phyloP scores from a whole-genome alignment of 2,888 invertebrate species.

The Torymus tubicola region DNA sequence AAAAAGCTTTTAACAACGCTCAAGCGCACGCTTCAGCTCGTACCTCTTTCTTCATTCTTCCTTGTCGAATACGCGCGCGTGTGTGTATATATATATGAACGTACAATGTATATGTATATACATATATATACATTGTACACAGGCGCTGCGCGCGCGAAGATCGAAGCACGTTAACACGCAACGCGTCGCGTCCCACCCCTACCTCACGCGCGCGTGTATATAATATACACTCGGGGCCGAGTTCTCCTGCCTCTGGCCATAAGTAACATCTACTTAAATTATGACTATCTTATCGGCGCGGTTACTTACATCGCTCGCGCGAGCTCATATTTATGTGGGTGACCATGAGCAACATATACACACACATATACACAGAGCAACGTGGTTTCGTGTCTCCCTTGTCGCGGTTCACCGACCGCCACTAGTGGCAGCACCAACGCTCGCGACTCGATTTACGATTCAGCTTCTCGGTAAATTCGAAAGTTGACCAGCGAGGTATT shows the following conservation, averaged over 20 bases:
- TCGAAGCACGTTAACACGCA: slow-evolving; percentile 11
- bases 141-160: background rate
- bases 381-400: slow-evolving; percentile 62
- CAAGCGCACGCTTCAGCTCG: background rate
- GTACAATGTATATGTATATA: slow-evolving; percentile 1
- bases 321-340: slow-evolving; percentile 68
- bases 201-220: background rate
- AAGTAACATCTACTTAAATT: slow-evolving; percentile 71
- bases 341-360: slow-evolving; percentile 64
- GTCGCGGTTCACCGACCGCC: slow-evolving; percentile 57
- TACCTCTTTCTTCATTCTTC: slow-evolving; percentile 39
- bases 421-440: slow-evolving; percentile 13
- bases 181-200: background rate
- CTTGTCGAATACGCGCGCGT: background rate
- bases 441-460: slow-evolving; percentile 61
- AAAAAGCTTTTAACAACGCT: slow-evolving; percentile 54
- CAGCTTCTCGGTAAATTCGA: slow-evolving; percentile 62
- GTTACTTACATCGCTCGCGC: slow-evolving; percentile 66
- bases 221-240: background rate
- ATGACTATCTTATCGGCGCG: slow-evolving; percentile 70
- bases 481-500: slow-evolving; percentile 65
- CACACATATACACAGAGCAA: background rate
- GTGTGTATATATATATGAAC: background rate
- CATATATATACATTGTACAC: slow-evolving; percentile 6
- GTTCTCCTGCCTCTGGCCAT: slow-evolving; percentile 59